These are phyloP conservation scores for Laothoe populi DNA, from an alignment of 2,888 invertebrate genomes.

Conservation along the genomic window DNA sequence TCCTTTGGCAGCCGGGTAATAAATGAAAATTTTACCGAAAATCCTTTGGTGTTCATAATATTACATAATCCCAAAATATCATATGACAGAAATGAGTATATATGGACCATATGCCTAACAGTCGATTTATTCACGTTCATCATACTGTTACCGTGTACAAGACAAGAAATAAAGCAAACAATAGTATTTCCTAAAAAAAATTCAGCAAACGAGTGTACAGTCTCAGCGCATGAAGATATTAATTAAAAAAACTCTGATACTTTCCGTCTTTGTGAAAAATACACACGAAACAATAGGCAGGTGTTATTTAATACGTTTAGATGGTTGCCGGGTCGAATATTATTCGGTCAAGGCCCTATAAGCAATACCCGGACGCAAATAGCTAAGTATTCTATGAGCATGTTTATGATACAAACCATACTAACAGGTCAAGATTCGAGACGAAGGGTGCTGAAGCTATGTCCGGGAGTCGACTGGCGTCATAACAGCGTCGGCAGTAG, in stretches of 20 bases:
- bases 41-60: too few species aligned
- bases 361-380: conserved; percentile 19
- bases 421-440: neutral
- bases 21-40: too few species aligned
- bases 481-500: too few species aligned
- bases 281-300: conserved; percentile 56
- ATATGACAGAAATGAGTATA: too few species aligned
- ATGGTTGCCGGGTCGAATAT: conserved; percentile 55
- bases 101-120: too few species aligned
- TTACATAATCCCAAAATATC: too few species aligned
- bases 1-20: too few species aligned
- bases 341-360: conserved; percentile 61
- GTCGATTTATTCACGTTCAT: too few species aligned
- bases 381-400: neutral
- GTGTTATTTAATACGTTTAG: conserved; percentile 53
- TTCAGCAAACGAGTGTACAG: conserved; percentile 50
- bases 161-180: neutral
- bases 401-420: neutral
- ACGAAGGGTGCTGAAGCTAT: too few species aligned
- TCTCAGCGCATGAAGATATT: conserved; percentile 47
- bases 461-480: too few species aligned
- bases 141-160: neutral
- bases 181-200: conserved; percentile 50
- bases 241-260: conserved; percentile 59
- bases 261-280: conserved; percentile 61